Conservation (phyloP, 2,113 vertebrate genomes). For the Nibea albiflora region DNA sequence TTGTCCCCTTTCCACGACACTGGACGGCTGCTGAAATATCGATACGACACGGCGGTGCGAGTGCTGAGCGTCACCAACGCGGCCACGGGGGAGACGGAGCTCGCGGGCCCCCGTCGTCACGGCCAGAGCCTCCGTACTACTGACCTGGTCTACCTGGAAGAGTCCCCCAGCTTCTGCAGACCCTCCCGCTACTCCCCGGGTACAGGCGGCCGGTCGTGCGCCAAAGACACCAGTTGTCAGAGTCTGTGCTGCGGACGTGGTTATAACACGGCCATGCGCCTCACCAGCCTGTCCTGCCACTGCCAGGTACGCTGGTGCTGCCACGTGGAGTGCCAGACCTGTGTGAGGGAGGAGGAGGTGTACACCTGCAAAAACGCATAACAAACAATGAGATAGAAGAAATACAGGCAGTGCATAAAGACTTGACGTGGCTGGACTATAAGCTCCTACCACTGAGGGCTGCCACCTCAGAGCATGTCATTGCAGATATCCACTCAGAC, state of each 20-base stretch:
- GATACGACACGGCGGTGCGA: conserved; percentile 90
- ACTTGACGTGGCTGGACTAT: conserved; percentile 28
- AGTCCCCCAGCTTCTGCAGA: conserved; percentile 96
- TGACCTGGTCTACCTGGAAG: conserved; percentile 95
- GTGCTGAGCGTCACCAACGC: conserved; percentile 94
- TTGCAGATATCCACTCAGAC: conserved; percentile 32
- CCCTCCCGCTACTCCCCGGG: conserved; percentile 93
- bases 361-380: conserved; percentile 96
- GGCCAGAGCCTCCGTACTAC: conserved; percentile 85
- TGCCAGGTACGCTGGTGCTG: conserved; percentile 99
- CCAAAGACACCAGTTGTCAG: conserved; percentile 93
- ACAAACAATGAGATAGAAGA: not conserved
- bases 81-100: conserved; percentile 91
- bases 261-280: conserved; percentile 94
- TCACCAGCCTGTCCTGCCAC: conserved; percentile 95
- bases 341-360: conserved; percentile 93
- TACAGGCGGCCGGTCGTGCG: conserved; percentile 90
- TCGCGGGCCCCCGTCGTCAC: conserved; percentile 82
- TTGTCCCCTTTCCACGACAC: conserved; percentile 96
- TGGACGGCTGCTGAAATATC: conserved; percentile 91
- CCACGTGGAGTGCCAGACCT: conserved; percentile 98
- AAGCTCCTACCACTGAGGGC: conserved; percentile 25
- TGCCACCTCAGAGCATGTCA: conserved; percentile 17
- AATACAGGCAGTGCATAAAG: conserved; percentile 18
- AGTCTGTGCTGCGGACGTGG: conserved; percentile 96